Percentiles rank a stretch among this genome's conserved stretches.
phyloP scores from a whole-genome alignment of 1,140 invertebrate genomes.

The Drosophila lowei region DNA sequence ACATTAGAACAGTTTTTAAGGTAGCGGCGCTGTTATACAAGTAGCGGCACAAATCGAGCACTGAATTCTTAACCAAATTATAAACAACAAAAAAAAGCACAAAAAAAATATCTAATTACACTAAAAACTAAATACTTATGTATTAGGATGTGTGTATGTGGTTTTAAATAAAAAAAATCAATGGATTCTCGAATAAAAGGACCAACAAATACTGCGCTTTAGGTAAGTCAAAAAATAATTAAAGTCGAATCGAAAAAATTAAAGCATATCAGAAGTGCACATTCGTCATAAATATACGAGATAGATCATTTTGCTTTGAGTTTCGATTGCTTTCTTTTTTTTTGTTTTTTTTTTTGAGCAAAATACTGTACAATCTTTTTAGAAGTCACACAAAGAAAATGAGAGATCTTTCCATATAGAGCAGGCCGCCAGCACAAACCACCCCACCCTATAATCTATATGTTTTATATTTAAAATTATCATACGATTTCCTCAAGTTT shows the following conservation, averaged over 20 bases:
- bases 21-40: slow-evolving; percentile 5
- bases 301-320: slow-evolving; percentile 24
- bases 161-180: not conserved
- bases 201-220: slow-evolving; percentile 37
- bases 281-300: not conserved
- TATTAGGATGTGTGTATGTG: too few relatives aligned
- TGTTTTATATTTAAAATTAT: slow-evolving; percentile 30
- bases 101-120: slow-evolving; percentile 7
- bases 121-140: slow-evolving; percentile 15
- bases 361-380: too few relatives aligned
- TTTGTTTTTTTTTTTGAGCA: too few relatives aligned
- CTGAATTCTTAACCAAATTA: too few relatives aligned
- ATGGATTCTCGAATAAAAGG: slow-evolving; percentile 7
- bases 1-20: slow-evolving; percentile 37
- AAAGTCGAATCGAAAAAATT: slow-evolving; percentile 18
- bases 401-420: slow-evolving; percentile 33
- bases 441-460: not conserved
- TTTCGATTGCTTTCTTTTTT: slow-evolving; percentile 1
- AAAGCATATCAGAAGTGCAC: slow-evolving; percentile 12
- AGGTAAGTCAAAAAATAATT: slow-evolving; percentile 38
- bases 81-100: not conserved
- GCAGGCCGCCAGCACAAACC: slow-evolving; percentile 12
- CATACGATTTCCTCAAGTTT: slow-evolving; percentile 47
- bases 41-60: not conserved
- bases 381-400: not conserved